A percentile compares a stretch with the other conserved stretches of the same genome.
These are phyloP conservation scores for Emydocephalus ijimae DNA, from an alignment of 2,113 vertebrate species.

Conservation along the genomic window DNA sequence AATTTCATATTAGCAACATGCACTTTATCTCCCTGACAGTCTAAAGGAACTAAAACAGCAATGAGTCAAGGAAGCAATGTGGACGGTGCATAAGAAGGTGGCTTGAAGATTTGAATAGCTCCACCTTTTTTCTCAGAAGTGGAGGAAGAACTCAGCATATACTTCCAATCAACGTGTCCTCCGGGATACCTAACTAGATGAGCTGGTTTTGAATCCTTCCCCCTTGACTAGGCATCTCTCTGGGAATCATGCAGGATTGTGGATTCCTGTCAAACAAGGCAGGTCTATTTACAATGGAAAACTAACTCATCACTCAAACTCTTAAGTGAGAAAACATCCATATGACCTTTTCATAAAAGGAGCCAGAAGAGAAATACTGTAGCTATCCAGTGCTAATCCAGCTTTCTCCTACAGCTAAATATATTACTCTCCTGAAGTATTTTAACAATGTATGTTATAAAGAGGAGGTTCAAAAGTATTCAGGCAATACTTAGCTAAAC, in stretches of 20 bases:
- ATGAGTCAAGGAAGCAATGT: neutral
- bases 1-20: neutral
- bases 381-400: neutral
- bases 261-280: neutral
- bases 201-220: constrained; percentile 16
- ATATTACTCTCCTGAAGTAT: neutral
- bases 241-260: neutral
- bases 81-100: no score
- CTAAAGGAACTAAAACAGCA: neutral
- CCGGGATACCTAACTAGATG: neutral
- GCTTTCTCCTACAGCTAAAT: neutral
- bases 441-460: neutral
- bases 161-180: neutral
- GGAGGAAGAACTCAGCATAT: neutral
- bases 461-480: neutral
- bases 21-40: neutral
- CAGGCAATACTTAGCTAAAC: neutral
- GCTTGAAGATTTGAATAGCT: neutral
- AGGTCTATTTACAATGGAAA: neutral
- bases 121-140: neutral
- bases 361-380: constrained; percentile 1
- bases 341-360: neutral
- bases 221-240: neutral
- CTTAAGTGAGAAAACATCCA: neutral
- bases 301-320: neutral